Evolutionary conservation across 2,888 invertebrate genomes (phyloP), one percentile per base, ranked within the genome.

Genomic region (Cryptosula pallasiana): DNA sequence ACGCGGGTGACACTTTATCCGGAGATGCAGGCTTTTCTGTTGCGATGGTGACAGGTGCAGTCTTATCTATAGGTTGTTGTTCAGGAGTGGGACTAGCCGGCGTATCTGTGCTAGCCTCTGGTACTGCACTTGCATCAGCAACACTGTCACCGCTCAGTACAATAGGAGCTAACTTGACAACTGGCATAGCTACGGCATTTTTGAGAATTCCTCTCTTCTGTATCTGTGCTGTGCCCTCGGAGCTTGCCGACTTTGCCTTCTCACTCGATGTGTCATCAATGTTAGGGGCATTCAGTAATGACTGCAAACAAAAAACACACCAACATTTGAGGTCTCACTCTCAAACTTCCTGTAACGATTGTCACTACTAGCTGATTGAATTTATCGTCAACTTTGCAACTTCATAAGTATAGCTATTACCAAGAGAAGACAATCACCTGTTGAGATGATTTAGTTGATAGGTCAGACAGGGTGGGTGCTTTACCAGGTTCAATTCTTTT

Each of bases 121-220:
- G 9, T 45, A 45, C 45, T 13, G 45, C 9, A 45, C 9, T 20
- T 45, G 2, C n/a, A 2, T 29, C 32, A 5, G 13, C 27, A 1
- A 13, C 63, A 63, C 9, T 34, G 2, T 27, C 13, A 3, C n/a
- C n/a, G 20, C 32, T 27, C 2, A 63, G 2, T 3, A 13, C 16
- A 13, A 63, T 34, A 25, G 63, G 63, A 63, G 63, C 20, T 32
- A 63, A 29, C 27, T 32, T 63, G 32, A 63, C 29, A 5, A 57
- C 23, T 57, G 57, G 57, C 63, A 63, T 63, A 9, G 63, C 13
- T 5, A 63, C 63, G 16, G 63, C 63, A 63, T 63, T 63, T 32
- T 63, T 63, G 3, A 63, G 32, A 5, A 63, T 63, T 3, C 63
- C 63, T 63, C 63, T 63, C n/a, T 63, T 63, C 34, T 63, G 63